phyloP scores from a whole-genome alignment of 1,140 invertebrate species.

The Lepidotrigona ventralis region DNA sequence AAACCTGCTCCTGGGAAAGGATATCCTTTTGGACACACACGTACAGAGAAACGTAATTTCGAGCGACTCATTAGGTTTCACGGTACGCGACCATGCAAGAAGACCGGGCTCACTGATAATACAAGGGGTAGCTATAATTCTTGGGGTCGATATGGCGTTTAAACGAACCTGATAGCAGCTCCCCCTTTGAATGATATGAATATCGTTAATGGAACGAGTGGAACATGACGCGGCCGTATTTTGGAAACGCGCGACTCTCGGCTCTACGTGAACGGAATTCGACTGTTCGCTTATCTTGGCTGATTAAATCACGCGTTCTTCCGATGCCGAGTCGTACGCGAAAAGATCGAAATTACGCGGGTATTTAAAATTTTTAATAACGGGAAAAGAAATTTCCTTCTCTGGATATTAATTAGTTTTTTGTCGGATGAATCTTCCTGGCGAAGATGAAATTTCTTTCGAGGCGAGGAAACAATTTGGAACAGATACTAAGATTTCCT shows the following conservation, averaged over 20 bases:
- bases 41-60: constrained; percentile 4
- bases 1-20: neutral
- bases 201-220: constrained; percentile 27
- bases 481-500: no score
- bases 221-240: constrained; percentile 28
- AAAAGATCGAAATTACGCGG: no score
- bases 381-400: no score
- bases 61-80: constrained; percentile 25
- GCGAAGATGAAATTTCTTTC: no score
- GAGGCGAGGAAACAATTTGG: no score
- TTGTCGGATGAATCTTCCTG: no score
- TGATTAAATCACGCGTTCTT: constrained; percentile 32
- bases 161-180: constrained; percentile 31
- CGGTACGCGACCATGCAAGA: neutral
- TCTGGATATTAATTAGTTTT: no score
- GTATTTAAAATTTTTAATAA: no score
- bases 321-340: neutral
- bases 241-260: neutral
- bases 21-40: neutral
- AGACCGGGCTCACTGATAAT: constrained; percentile 3
- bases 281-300: constrained; percentile 11
- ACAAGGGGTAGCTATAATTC: constrained; percentile 34
- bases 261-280: constrained; percentile 34
- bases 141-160: constrained; percentile 36
- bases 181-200: constrained; percentile 32